Evolutionary conservation across 2,888 invertebrate species (phyloP).

Genomic region (Noctua comes): DNA sequence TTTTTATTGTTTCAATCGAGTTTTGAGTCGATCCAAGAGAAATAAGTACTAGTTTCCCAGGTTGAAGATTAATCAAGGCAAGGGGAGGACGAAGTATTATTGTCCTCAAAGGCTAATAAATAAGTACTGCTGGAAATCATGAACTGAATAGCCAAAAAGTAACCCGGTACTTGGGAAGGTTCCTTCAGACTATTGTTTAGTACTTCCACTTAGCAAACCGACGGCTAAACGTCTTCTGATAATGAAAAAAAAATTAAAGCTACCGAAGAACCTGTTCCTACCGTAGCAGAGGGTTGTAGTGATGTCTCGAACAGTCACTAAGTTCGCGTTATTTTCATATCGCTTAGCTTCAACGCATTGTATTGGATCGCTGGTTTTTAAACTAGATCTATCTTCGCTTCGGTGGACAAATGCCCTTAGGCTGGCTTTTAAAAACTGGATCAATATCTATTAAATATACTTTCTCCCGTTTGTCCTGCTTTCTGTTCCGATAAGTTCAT

Average conservation of each 20-base stretch:
- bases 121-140: background rate
- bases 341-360: background rate
- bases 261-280: background rate
- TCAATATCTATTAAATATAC: constrained; percentile 5
- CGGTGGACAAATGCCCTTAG: background rate
- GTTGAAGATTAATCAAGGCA: background rate
- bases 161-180: background rate
- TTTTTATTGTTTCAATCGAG: constrained; percentile 24
- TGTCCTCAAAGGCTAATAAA: background rate
- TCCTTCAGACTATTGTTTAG: background rate
- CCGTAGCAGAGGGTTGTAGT: background rate
- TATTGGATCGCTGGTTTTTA: background rate
- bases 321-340: background rate
- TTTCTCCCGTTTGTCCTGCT: constrained; percentile 30
- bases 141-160: background rate
- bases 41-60: background rate
- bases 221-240: background rate
- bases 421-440: constrained; percentile 26
- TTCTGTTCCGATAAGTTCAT: constrained; percentile 25
- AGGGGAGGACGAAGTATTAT: background rate
- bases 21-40: background rate
- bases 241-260: background rate
- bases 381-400: background rate
- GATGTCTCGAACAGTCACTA: background rate
- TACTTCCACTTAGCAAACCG: background rate